Percentiles rank a stretch among this genome's conserved stretches.
Conservation (phyloP, 2,888 invertebrate species). For the Holacanthella duospinosa region DNA sequence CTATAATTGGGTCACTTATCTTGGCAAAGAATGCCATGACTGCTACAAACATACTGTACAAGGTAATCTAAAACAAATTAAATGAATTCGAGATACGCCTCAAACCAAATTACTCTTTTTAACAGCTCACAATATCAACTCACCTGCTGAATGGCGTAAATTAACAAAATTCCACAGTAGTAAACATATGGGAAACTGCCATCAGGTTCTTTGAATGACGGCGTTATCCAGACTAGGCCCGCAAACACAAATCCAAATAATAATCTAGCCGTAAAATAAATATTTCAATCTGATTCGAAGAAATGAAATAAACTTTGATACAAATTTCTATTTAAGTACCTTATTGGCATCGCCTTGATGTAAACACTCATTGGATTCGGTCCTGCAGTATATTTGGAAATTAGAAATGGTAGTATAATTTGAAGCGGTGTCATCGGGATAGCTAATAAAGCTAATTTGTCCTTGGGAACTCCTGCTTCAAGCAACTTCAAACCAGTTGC, state of each 20-base stretch:
- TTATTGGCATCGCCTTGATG: constrained; percentile 74
- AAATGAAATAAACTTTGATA: constrained; percentile 9
- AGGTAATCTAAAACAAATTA: constrained; percentile 58
- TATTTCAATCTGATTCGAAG: constrained; percentile 6
- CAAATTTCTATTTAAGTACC: too few relatives aligned
- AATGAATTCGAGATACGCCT: constrained; percentile 8
- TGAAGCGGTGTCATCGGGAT: constrained; percentile 90
- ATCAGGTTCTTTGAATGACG: constrained; percentile 55
- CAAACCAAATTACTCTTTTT: background rate
- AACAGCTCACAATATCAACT: too few relatives aligned
- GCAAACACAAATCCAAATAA: constrained; percentile 75
- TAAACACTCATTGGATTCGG: constrained; percentile 80
- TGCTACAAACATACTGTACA: constrained; percentile 94
- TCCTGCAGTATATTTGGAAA: constrained; percentile 72
- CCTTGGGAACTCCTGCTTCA: constrained; percentile 91
- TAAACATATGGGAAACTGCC: constrained; percentile 55
- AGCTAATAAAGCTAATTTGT: constrained; percentile 81
- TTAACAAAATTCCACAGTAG: constrained; percentile 60
- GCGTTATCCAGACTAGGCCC: constrained; percentile 73
- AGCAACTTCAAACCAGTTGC: constrained; percentile 89
- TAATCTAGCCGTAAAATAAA: constrained; percentile 49
- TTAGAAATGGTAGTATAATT: constrained; percentile 76
- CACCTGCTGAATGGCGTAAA: constrained; percentile 87
- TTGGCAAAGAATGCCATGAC: constrained; percentile 96
- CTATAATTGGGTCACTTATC: constrained; percentile 89